Base-by-base conservation (phyloP, 2,797 vertebrate genomes). In the Eospalax fontanierii region DNA sequence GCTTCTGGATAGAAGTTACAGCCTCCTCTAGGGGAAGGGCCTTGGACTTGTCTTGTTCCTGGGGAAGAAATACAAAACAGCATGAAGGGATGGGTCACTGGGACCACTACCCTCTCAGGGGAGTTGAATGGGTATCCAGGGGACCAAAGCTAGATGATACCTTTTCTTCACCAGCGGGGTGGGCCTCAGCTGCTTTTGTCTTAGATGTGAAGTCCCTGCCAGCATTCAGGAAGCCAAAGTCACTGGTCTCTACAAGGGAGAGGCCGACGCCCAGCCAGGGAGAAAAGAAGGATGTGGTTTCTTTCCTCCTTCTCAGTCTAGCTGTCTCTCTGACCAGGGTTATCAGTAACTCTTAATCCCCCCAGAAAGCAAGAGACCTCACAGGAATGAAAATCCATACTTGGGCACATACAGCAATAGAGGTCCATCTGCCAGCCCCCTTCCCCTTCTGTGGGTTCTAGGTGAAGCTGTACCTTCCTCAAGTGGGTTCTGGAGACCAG, bases 1-100 rank as follows among this genome's bases (percentile, higher is more conserved):
- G 98, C 35, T 98, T 97, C 97, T 98, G 97, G 96, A 99, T 96
- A 68, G 99, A 98, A 95, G 98, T 96, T 85, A 98, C 98, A 33
- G 99, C 99, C 97, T 97, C 98, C 70, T 98, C 98, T 0, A 99
- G 97, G 94, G 85, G 97, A 86, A 98, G 98, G 80, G 97, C 93
- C 85, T 98, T 97, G 93, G 98, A 87, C 63, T 97, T 96, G 86
- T 97, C 97, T 97, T 98, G 97, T 38, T 97, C 96, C 97, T 96
- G 89, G 61, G 18, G 16, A 90, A 94, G 81, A 96, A 87, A 93
- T 28, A 86, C 1, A 46, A 86, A 92, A 40, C 70, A 21, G 73
- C 33, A 59, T 78, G 38, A 71, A 4, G 19, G 19, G 68, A 66
- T 0, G 4, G 28, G 78, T 59, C 40, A 35, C 3, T 28, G 43